A percentile compares a stretch with the other conserved stretches of the same genome.
Conservation (phyloP, 2,888 invertebrate species). For the Limenitis camilla region DNA sequence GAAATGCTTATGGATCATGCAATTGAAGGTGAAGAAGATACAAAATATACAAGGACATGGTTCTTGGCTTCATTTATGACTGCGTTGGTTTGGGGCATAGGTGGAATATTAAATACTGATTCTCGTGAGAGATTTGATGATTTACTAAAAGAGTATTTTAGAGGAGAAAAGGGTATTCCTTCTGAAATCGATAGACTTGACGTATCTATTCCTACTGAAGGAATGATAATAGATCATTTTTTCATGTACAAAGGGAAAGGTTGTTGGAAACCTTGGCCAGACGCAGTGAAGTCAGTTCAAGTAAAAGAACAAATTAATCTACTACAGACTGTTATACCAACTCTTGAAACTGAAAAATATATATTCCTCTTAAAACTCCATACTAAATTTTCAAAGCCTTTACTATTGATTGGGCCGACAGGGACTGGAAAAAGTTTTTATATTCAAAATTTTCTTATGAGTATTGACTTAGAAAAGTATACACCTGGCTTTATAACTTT, state of each 20-base stretch:
- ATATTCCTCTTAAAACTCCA: constrained; percentile 83
- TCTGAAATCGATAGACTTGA: constrained; percentile 78
- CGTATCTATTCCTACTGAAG: constrained; percentile 84
- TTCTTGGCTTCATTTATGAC: constrained; percentile 84
- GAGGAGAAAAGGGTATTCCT: constrained; percentile 60
- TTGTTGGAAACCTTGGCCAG: constrained; percentile 90
- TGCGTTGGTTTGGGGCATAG: constrained; percentile 88
- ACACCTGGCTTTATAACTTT: constrained; percentile 87
- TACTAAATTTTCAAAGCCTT: constrained; percentile 79
- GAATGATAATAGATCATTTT: constrained; percentile 85
- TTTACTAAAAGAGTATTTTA: constrained; percentile 71
- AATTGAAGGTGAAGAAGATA: constrained; percentile 80
- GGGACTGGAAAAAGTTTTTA: constrained; percentile 92
- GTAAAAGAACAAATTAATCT: constrained; percentile 77
- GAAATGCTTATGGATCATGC: constrained; percentile 86
- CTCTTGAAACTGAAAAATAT: constrained; percentile 89
- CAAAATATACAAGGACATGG: constrained; percentile 81
- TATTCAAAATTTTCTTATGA: constrained; percentile 81
- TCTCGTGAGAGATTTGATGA: constrained; percentile 81
- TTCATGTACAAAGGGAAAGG: constrained; percentile 89
- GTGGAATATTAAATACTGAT: constrained; percentile 82
- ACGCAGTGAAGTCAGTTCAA: constrained; percentile 76
- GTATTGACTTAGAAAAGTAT: constrained; percentile 79
- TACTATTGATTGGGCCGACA: constrained; percentile 86
- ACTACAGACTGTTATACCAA: constrained; percentile 86